phyloP scores from a whole-genome alignment of 2,888 invertebrate species.

The Bursaphelenchus okinawaensis region DNA sequence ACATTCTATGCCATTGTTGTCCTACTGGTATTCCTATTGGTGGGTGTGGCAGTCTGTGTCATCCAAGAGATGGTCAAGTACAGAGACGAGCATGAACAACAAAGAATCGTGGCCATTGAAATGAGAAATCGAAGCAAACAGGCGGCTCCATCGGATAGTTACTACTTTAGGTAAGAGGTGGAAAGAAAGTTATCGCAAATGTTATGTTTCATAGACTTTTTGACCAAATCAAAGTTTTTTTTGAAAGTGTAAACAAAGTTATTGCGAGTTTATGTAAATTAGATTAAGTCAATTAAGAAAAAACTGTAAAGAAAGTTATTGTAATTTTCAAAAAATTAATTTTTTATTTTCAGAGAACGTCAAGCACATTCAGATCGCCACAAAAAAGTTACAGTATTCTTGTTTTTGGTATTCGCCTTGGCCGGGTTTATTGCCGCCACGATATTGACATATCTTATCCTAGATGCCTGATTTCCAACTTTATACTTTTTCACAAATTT shows the following conservation, averaged over 20 bases:
- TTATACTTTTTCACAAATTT: too few relatives aligned
- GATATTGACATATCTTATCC: neutral
- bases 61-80: slow-evolving; percentile 19
- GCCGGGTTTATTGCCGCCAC: neutral
- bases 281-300: too few relatives aligned
- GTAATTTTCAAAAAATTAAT: neutral
- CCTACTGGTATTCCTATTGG: slow-evolving; percentile 8
- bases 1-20: neutral
- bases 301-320: too few relatives aligned
- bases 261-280: neutral
- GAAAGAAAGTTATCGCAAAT: neutral
- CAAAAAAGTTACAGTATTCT: neutral
- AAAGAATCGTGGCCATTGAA: slow-evolving; percentile 22
- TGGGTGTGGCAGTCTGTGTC: slow-evolving; percentile 11
- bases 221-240: neutral
- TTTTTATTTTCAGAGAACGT: neutral
- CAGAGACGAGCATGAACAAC: slow-evolving; percentile 15
- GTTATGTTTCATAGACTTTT: neutral
- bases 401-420: neutral
- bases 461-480: neutral
- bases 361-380: neutral
- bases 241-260: too few relatives aligned
- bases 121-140: slow-evolving; percentile 22
- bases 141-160: slow-evolving; percentile 23
- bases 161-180: slow-evolving; percentile 21